phyloP scores from a whole-genome alignment of 2,888 invertebrate species.

The Busseola fusca region DNA sequence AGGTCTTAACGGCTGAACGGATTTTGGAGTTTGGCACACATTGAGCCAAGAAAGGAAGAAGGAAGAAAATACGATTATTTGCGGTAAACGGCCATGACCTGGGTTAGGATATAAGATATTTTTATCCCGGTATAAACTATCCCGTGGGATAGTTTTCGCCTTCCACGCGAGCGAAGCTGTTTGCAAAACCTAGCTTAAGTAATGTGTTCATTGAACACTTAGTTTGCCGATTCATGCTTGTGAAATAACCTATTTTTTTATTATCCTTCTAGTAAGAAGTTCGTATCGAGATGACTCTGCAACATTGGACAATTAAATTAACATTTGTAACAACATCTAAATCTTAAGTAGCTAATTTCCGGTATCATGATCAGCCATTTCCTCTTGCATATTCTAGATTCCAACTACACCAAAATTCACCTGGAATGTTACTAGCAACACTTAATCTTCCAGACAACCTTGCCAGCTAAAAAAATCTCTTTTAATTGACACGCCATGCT shows the following conservation, averaged over 20 bases:
- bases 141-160: too few relatives aligned
- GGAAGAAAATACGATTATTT: too few relatives aligned
- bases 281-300: constrained; percentile 23
- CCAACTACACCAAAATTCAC: constrained; percentile 1
- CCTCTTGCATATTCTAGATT: constrained; percentile 1
- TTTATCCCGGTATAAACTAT: neutral
- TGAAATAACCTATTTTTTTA: constrained; percentile 16
- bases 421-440: constrained; percentile 25
- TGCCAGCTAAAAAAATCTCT: constrained; percentile 47
- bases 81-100: neutral
- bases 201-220: constrained; percentile 3
- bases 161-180: neutral
- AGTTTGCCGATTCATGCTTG: constrained; percentile 24
- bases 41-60: too few relatives aligned
- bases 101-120: neutral
- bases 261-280: constrained; percentile 10
- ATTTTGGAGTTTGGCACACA: neutral
- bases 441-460: constrained; percentile 52
- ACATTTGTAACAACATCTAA: constrained; percentile 11
- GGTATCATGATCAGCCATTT: neutral
- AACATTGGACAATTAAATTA: constrained; percentile 17
- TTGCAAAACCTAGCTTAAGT: neutral
- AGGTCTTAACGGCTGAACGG: neutral
- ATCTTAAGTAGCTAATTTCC: neutral
- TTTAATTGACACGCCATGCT: constrained; percentile 59